These are phyloP conservation scores for Aporophyla lueneburgensis DNA, from an alignment of 2,888 invertebrate genomes.

Conservation along the genomic window DNA sequence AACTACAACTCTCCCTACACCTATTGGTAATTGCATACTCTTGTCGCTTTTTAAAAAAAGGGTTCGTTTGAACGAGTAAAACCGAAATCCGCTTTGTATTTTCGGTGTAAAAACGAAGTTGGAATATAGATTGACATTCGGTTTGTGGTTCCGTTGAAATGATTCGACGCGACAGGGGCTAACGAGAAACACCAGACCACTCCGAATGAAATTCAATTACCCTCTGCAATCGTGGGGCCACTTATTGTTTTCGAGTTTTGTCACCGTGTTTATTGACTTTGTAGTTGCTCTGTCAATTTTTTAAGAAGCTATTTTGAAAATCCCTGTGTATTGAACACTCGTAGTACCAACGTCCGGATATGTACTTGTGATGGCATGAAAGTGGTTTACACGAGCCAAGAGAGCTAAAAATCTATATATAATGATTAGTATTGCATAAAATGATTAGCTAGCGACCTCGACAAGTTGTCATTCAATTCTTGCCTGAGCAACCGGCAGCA, in stretches of 20 bases:
- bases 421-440: too few relatives aligned
- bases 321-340: not conserved
- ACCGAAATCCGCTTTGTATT: conserved; percentile 68
- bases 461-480: too few relatives aligned
- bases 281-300: conserved; percentile 16
- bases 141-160: conserved; percentile 70
- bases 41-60: conserved; percentile 59
- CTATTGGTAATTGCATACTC: conserved; percentile 63
- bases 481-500: too few relatives aligned
- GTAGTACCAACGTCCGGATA: not conserved
- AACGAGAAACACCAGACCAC: conserved; percentile 74
- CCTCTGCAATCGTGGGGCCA: conserved; percentile 58
- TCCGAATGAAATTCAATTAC: conserved; percentile 75
- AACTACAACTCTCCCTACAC: conserved; percentile 27
- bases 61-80: conserved; percentile 53
- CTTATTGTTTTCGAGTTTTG: conserved; percentile 70
- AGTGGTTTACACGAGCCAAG: not conserved
- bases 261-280: conserved; percentile 52
- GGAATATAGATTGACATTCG: conserved; percentile 73
- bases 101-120: conserved; percentile 74
- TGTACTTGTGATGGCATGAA: not conserved
- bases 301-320: not conserved
- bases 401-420: not conserved
- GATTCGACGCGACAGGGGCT: conserved; percentile 74
- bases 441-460: too few relatives aligned